These are phyloP conservation scores for Corvus cornix DNA, from an alignment of 2,113 vertebrate genomes.

Conservation along the genomic window DNA sequence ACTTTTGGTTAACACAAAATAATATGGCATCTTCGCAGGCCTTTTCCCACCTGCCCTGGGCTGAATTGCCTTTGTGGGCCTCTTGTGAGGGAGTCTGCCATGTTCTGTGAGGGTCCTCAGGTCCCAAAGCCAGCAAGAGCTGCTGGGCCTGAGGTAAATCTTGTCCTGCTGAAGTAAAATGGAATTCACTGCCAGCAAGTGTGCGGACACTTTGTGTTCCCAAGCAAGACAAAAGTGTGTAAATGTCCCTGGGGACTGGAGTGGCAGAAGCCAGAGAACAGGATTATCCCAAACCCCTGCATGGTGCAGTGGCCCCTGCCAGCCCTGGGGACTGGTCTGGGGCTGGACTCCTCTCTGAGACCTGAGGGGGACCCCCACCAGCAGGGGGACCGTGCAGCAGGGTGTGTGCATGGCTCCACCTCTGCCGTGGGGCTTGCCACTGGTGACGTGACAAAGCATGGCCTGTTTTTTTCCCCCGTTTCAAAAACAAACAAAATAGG, in stretches of 20 bases:
- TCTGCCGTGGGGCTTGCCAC: background rate
- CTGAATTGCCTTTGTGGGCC: background rate
- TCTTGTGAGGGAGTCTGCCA: background rate
- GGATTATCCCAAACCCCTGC: background rate
- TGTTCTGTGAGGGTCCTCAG: too few species aligned
- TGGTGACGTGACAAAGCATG: background rate
- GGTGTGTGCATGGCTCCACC: background rate
- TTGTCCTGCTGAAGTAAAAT: background rate
- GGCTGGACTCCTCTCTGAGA: background rate
- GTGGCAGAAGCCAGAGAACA: background rate
- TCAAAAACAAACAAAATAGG: conserved; percentile 50
- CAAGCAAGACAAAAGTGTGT: accelerated
- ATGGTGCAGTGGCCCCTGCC: background rate
- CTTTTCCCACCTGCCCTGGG: background rate
- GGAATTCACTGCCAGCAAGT: background rate
- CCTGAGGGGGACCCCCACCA: background rate
- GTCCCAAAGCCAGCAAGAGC: background rate
- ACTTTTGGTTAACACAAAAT: background rate
- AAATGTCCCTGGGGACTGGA: background rate
- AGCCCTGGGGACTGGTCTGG: background rate
- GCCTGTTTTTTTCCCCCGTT: background rate
- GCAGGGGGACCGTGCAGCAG: background rate
- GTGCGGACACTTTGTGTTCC: background rate
- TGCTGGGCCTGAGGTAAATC: background rate
- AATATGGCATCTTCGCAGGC: background rate